Conservation (phyloP, 2,888 invertebrate species). For the Phyto melanocephala region DNA sequence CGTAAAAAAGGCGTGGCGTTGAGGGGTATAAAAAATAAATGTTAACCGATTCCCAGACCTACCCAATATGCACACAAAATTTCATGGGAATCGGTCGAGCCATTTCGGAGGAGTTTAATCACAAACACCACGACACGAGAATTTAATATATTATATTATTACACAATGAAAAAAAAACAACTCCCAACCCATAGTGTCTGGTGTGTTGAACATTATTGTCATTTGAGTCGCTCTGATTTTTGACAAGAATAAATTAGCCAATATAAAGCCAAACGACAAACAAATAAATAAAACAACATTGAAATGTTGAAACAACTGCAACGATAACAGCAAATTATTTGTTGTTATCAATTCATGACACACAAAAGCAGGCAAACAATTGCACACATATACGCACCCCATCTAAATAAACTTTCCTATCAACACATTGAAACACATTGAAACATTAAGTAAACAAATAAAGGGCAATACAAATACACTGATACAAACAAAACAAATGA, state of each 20-base stretch:
- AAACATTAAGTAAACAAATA: slow-evolving; percentile 9
- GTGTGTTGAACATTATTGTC: background rate
- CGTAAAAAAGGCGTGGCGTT: too few species aligned
- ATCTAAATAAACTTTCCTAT: background rate
- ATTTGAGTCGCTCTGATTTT: slow-evolving; percentile 38
- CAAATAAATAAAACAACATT: slow-evolving; percentile 63
- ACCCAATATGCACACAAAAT: too few species aligned
- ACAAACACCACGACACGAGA: too few species aligned
- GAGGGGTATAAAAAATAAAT: too few species aligned
- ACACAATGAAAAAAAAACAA: too few species aligned
- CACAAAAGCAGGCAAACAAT: slow-evolving; percentile 31
- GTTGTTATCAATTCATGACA: slow-evolving; percentile 63
- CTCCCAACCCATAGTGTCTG: background rate
- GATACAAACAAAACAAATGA: slow-evolving; percentile 18
- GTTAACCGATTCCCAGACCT: too few species aligned
- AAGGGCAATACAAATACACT: background rate
- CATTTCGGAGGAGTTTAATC: too few species aligned
- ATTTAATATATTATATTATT: too few species aligned
- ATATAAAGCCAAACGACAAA: slow-evolving; percentile 62
- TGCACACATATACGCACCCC: background rate
- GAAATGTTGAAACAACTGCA: slow-evolving; percentile 62
- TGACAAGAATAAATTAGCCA: slow-evolving; percentile 63
- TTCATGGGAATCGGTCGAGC: too few species aligned
- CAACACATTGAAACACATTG: background rate
- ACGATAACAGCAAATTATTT: slow-evolving; percentile 61